These are phyloP conservation scores for Lacanobia wlatinum DNA, from an alignment of 2,888 invertebrate species.

Conservation along the genomic window DNA sequence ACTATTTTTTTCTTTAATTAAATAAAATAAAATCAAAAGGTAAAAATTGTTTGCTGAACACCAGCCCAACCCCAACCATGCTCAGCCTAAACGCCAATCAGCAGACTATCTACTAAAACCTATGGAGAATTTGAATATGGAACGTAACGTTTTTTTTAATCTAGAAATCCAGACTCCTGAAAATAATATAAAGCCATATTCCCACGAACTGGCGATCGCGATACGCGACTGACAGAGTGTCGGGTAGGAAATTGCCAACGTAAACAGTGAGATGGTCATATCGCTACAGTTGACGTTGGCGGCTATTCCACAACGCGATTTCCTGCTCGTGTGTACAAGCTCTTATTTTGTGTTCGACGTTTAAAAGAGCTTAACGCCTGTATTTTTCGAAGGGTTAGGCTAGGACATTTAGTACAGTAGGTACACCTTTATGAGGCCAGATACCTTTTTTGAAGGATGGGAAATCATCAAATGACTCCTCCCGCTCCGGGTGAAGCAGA, in stretches of 20 bases:
- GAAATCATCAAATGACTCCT: too few species aligned
- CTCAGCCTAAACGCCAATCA: too few species aligned
- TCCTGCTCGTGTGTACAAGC: constrained; percentile 33
- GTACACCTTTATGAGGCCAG: too few species aligned
- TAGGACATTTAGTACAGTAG: too few species aligned
- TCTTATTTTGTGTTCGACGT: constrained; percentile 25
- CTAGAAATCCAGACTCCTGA: constrained; percentile 10
- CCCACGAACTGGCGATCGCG: constrained; percentile 40
- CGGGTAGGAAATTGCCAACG: constrained; percentile 59
- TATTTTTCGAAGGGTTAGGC: neutral
- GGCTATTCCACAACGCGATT: constrained; percentile 20
- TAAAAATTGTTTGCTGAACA: too few species aligned
- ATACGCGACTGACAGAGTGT: constrained; percentile 50
- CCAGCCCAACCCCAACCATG: too few species aligned
- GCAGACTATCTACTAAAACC: too few species aligned
- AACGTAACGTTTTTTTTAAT: neutral
- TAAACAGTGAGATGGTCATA: constrained; percentile 36
- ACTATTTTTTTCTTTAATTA: too few species aligned
- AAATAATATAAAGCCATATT: constrained; percentile 35
- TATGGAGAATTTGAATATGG: too few species aligned
- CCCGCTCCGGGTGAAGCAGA: too few species aligned
- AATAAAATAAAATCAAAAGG: too few species aligned
- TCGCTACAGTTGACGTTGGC: constrained; percentile 25
- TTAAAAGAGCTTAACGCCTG: neutral
- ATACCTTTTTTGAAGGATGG: too few species aligned